A percentile compares a stretch with the other conserved stretches of the same genome.
Conservation (phyloP, 2,888 invertebrate genomes). For the Limenitis arthemis region DNA sequence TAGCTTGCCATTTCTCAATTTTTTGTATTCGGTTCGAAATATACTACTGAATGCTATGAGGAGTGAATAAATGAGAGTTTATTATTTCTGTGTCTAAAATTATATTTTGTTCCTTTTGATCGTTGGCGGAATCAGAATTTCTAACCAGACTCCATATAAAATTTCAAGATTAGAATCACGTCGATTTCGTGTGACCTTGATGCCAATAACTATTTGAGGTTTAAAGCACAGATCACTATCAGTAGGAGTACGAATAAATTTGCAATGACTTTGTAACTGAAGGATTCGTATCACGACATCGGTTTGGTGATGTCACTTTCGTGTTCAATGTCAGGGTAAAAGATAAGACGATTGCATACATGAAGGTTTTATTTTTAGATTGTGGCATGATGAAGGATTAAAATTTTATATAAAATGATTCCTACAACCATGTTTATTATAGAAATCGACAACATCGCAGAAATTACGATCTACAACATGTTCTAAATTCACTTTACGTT, state of each 20-base stretch:
- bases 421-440: no score
- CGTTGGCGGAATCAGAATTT: neutral
- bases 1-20: no score
- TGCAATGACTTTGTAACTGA: conserved; percentile 22
- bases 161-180: conserved; percentile 5
- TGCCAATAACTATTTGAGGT: conserved; percentile 21
- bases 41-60: no score
- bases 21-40: no score
- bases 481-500: no score
- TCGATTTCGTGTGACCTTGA: conserved; percentile 25
- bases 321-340: conserved; percentile 32
- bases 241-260: conserved; percentile 25
- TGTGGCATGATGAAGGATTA: no score
- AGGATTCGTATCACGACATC: conserved; percentile 27
- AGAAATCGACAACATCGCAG: no score
- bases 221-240: conserved; percentile 21
- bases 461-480: no score
- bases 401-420: no score
- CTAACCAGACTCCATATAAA: neutral
- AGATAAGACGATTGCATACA: neutral
- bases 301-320: conserved; percentile 30
- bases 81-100: neutral
- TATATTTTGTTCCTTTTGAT: no score
- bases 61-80: neutral
- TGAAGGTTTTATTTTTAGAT: no score